phyloP scores from a whole-genome alignment of 2,113 vertebrate genomes.

The Myotis davidii region DNA sequence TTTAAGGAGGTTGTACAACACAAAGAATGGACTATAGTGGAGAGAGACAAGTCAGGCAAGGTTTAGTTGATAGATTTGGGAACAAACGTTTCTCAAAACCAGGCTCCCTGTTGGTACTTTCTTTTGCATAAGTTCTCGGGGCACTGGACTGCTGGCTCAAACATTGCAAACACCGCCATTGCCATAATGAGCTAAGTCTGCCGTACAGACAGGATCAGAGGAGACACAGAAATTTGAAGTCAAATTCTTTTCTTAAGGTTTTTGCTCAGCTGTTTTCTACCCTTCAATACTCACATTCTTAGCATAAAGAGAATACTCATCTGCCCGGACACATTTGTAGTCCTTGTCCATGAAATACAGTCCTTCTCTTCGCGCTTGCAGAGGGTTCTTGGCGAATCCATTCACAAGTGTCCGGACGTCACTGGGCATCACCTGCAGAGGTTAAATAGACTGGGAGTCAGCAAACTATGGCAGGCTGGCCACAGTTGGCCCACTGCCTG shows the following conservation, averaged over 20 bases:
- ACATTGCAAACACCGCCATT: neutral
- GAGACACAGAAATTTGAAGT: neutral
- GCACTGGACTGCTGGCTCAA: neutral
- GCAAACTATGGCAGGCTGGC: neutral
- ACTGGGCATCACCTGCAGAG: conserved; percentile 78
- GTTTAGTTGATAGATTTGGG: neutral
- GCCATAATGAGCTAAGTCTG: neutral
- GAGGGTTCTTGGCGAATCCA: conserved; percentile 82
- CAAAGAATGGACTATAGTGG: neutral
- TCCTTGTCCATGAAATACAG: conserved; percentile 82
- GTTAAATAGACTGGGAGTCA: neutral
- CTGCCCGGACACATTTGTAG: conserved; percentile 84
- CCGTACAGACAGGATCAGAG: neutral
- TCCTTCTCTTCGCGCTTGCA: conserved; percentile 80
- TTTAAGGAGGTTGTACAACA: neutral
- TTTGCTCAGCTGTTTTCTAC: conserved; percentile 30
- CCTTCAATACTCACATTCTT: conserved; percentile 80
- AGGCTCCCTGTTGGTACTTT: neutral
- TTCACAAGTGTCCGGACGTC: conserved; percentile 78
- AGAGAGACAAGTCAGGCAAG: neutral
- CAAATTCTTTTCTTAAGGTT: conserved; percentile 21
- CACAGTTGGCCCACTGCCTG: neutral
- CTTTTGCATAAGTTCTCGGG: neutral
- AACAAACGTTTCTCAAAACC: neutral
- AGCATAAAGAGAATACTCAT: conserved; percentile 85